A percentile compares a stretch with the other conserved stretches of the same genome.
phyloP scores from a whole-genome alignment of 2,888 invertebrate species.

The Uropetala carovei region DNA sequence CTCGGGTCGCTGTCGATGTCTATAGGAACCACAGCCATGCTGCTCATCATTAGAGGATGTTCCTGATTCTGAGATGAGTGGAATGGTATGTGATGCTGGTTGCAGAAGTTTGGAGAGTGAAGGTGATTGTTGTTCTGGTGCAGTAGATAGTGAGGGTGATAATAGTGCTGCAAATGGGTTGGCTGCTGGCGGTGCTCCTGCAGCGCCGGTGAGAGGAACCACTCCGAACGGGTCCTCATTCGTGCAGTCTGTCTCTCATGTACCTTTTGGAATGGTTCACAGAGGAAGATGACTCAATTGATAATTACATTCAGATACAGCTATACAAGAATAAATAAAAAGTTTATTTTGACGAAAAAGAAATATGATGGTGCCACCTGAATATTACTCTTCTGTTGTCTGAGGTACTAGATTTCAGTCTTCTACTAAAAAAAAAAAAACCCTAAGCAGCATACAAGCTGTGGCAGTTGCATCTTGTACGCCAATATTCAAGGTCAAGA shows the following conservation, averaged over 20 bases:
- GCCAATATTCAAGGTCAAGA: too few species aligned
- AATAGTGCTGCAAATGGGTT: slow-evolving; percentile 33
- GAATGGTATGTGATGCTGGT: slow-evolving; percentile 53
- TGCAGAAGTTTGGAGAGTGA: slow-evolving; percentile 47
- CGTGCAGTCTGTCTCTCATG: slow-evolving; percentile 97
- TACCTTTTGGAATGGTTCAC: slow-evolving; percentile 79
- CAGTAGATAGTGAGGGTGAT: slow-evolving; percentile 45
- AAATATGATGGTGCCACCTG: too few species aligned
- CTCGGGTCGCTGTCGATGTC: slow-evolving; percentile 75
- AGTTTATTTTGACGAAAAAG: background rate
- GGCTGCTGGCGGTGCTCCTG: slow-evolving; percentile 68
- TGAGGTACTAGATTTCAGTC: too few species aligned
- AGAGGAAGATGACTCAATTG: background rate
- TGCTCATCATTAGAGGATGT: slow-evolving; percentile 43
- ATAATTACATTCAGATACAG: background rate
- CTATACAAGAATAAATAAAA: background rate
- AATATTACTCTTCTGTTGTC: too few species aligned
- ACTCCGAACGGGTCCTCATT: slow-evolving; percentile 97
- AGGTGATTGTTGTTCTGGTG: slow-evolving; percentile 56
- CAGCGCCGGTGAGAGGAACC: slow-evolving; percentile 89
- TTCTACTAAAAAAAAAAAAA: too few species aligned
- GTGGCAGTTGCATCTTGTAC: too few species aligned
- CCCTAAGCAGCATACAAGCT: too few species aligned
- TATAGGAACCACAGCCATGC: slow-evolving; percentile 71
- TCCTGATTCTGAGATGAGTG: slow-evolving; percentile 38